Evolutionary conservation across 23 tunicate genomes (phyloP).

Genomic region (Halocynthia roretzi): DNA sequence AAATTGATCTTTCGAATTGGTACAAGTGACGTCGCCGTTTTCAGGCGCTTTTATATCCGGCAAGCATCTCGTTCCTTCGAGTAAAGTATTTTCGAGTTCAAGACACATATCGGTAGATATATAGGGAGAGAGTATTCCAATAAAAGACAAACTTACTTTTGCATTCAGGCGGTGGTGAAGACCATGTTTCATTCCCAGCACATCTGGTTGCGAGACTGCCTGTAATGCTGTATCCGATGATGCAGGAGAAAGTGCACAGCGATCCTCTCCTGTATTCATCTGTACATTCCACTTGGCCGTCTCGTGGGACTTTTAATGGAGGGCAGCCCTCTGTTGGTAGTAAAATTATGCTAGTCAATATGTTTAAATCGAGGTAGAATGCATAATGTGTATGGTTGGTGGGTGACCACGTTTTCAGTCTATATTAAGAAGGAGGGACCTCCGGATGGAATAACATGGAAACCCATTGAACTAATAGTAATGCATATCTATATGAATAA

Average conservation of each 20-base stretch:
- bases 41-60: constrained; percentile 3
- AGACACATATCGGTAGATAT: background rate
- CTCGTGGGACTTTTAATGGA: constrained; percentile 24
- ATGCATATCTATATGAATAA: no score
- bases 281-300: constrained; percentile 34
- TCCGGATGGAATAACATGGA: no score
- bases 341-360: no score
- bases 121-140: background rate
- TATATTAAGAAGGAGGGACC: no score
- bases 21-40: constrained; percentile 42
- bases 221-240: constrained; percentile 23
- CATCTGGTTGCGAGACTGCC: constrained; percentile 34
- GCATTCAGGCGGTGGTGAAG: constrained; percentile 1
- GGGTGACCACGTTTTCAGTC: no score
- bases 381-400: no score
- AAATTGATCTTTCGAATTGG: constrained; percentile 20
- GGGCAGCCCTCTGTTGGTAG: constrained; percentile 24
- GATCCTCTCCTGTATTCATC: constrained; percentile 42
- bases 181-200: background rate
- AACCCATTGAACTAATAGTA: no score
- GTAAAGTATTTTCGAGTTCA: background rate
- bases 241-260: constrained; percentile 41
- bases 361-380: no score
- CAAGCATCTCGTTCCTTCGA: background rate
- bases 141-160: background rate